A percentile compares a stretch with the other conserved stretches of the same genome.
Evolutionary conservation across 2,888 invertebrate species (phyloP).

Genomic region (Pheosia tremula): DNA sequence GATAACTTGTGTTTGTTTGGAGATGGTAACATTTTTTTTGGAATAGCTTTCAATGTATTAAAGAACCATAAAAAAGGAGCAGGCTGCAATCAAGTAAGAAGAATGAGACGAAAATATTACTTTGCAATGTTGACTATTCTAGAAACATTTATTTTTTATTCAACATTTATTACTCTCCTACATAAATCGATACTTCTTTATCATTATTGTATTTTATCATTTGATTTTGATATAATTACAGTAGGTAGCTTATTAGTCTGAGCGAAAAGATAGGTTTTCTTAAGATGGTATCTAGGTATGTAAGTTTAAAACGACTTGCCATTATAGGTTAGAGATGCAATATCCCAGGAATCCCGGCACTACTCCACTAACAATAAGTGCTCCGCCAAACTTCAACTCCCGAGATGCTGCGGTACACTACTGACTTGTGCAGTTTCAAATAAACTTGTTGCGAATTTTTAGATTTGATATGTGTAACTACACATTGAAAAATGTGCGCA

Average conservation of each 20-base stretch:
- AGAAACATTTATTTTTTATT: too few relatives aligned
- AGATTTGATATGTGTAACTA: not conserved
- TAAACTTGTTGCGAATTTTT: conserved; percentile 1
- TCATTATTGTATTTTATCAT: too few relatives aligned
- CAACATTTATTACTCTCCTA: too few relatives aligned
- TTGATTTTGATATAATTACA: too few relatives aligned
- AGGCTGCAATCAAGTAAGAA: too few relatives aligned
- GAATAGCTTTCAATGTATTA: too few relatives aligned
- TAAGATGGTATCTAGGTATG: not conserved
- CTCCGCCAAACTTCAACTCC: not conserved
- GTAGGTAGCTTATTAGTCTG: too few relatives aligned
- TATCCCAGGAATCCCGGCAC: not conserved
- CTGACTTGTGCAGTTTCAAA: conserved; percentile 3
- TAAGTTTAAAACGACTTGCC: not conserved
- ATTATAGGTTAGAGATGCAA: not conserved
- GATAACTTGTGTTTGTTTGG: conserved; percentile 3
- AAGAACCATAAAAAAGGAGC: too few relatives aligned
- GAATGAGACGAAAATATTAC: too few relatives aligned
- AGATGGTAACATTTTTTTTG: not conserved
- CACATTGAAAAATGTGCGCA: not conserved
- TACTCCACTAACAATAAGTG: conserved; percentile 5
- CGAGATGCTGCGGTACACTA: not conserved
- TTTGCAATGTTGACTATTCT: too few relatives aligned
- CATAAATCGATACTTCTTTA: too few relatives aligned
- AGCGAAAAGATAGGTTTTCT: not conserved